Conservation (phyloP, 2,888 invertebrate species). For the Blastobasis lacticolella region DNA sequence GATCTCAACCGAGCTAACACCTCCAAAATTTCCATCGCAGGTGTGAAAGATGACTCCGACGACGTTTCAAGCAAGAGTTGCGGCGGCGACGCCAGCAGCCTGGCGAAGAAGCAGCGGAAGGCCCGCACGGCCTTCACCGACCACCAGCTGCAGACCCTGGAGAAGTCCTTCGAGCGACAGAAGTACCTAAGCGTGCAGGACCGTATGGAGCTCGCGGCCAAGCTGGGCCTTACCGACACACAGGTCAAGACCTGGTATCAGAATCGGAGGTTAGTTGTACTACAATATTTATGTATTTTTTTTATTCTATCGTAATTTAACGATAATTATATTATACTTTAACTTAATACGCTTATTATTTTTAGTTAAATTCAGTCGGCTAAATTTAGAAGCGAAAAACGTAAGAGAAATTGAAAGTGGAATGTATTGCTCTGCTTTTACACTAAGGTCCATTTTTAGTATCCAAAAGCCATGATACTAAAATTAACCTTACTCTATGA, state of each 20-base stretch:
- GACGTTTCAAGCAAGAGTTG: conserved; percentile 76
- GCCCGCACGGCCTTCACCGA: conserved; percentile 99
- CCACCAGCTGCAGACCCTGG: conserved; percentile 95
- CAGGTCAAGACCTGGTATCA: conserved; percentile 99
- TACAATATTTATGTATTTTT: too few relatives aligned
- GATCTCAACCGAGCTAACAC: too few relatives aligned
- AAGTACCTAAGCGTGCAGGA: conserved; percentile 98
- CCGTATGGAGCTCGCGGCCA: conserved; percentile 97
- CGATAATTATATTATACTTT: too few relatives aligned
- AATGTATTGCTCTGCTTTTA: too few relatives aligned
- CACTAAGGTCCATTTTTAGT: too few relatives aligned
- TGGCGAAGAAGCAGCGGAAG: conserved; percentile 95
- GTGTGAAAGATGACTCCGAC: conserved; percentile 89
- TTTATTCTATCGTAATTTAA: too few relatives aligned
- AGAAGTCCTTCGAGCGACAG: conserved; percentile 97
- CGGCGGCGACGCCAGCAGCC: conserved; percentile 56
- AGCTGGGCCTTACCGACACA: conserved; percentile 96
- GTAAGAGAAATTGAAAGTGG: too few relatives aligned
- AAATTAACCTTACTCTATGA: too few relatives aligned
- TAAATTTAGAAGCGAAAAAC: too few relatives aligned
- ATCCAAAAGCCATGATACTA: too few relatives aligned
- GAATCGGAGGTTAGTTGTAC: conserved; percentile 88
- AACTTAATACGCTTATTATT: too few relatives aligned
- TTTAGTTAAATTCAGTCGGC: too few relatives aligned
- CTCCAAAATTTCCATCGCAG: conserved; percentile 57